Conservation (phyloP, 1,140 invertebrate genomes). For the Hormaphis cornu region DNA sequence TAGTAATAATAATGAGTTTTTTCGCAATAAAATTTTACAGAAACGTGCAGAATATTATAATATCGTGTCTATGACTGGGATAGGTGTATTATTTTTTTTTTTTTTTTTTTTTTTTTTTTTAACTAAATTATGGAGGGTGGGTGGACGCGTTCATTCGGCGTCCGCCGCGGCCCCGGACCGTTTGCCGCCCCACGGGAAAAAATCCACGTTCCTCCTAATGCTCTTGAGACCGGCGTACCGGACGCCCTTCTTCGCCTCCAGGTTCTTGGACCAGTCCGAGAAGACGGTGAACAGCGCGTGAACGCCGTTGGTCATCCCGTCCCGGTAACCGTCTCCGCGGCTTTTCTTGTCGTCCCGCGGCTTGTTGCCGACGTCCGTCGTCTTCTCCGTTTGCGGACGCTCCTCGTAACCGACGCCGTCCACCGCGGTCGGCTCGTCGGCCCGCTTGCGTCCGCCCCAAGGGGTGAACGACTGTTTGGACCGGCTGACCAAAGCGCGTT, state of each 20-base stretch:
- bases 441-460: too few species aligned
- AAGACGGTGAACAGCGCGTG: slow-evolving; percentile 24
- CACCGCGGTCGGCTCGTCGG: too few species aligned
- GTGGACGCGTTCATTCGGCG: slow-evolving; percentile 10
- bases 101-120: too few species aligned
- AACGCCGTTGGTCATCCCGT: slow-evolving; percentile 26
- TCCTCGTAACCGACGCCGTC: slow-evolving; percentile 9
- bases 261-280: slow-evolving; percentile 20
- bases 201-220: slow-evolving; percentile 29
- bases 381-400: neutral
- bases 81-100: too few species aligned
- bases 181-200: slow-evolving; percentile 38
- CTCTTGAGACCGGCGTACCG: slow-evolving; percentile 9
- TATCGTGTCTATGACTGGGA: too few species aligned
- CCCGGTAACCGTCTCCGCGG: slow-evolving; percentile 16
- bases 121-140: too few species aligned
- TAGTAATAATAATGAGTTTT: too few species aligned
- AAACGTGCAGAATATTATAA: too few species aligned
- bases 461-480: slow-evolving; percentile 35
- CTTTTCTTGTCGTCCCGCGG: slow-evolving; percentile 14
- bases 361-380: neutral
- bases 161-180: slow-evolving; percentile 6
- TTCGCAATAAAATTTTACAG: neutral
- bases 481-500: slow-evolving; percentile 34
- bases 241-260: slow-evolving; percentile 16